Percentiles rank a stretch among this genome's conserved stretches.
Conservation (phyloP, 2,888 invertebrate genomes). For the Leucozona laternaria region DNA sequence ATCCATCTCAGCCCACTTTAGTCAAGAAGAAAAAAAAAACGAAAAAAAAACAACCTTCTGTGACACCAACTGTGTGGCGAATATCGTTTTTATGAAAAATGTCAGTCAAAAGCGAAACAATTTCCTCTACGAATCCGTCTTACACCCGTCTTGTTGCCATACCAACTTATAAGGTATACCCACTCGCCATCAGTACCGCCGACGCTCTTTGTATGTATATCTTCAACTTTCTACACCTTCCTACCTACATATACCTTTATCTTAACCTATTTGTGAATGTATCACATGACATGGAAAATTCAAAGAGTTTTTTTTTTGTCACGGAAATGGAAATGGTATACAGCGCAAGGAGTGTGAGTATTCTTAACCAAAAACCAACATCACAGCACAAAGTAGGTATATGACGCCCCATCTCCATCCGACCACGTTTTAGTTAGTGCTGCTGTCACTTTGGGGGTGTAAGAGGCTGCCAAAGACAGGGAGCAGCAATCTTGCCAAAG, state of each 20-base stretch:
- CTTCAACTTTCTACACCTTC: neutral
- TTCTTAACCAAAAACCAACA: constrained; percentile 52
- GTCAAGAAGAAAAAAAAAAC: neutral
- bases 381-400: constrained; percentile 16
- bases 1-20: constrained; percentile 24
- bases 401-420: constrained; percentile 17
- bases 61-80: constrained; percentile 75
- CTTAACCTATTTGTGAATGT: constrained; percentile 35
- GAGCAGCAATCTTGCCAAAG: constrained; percentile 37
- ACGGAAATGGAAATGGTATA: constrained; percentile 71
- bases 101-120: constrained; percentile 76
- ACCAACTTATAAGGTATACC: neutral
- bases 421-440: constrained; percentile 51
- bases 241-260: constrained; percentile 5
- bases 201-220: constrained; percentile 7
- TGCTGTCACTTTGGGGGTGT: constrained; percentile 47
- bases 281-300: constrained; percentile 71
- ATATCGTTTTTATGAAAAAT: constrained; percentile 76
- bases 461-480: constrained; percentile 37
- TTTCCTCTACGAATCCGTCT: constrained; percentile 73
- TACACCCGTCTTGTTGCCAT: constrained; percentile 49
- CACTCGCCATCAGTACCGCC: neutral
- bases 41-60: constrained; percentile 30
- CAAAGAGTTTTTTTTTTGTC: constrained; percentile 66
- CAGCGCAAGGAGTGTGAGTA: constrained; percentile 40